Base-by-base conservation (phyloP, 2,113 vertebrate genomes). In the Mormoops blainvillei region DNA sequence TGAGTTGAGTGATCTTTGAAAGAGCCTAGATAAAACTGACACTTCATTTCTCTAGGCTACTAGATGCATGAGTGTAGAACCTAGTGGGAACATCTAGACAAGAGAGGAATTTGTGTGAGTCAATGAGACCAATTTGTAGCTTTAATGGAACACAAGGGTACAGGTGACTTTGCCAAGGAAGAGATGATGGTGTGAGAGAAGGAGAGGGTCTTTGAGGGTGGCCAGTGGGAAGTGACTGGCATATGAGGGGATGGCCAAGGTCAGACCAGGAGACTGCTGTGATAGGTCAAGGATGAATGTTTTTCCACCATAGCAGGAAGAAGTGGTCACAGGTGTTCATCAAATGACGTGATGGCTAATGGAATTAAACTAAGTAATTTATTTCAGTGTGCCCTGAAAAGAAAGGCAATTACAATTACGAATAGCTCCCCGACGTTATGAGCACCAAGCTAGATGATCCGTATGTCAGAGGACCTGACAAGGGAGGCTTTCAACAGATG, bases 31-130 rank as follows among this genome's bases (percentile, higher is more conserved):
- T 1, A 41, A 90, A 56, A 50, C 1, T 2, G 38, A 54, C 10
- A 28, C 65, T 67, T 63, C 61, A 54, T 5, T 43, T 76, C 36
- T 11, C 5, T 4, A 54, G 13, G 22, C 48, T 15, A 6, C 38
- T 4, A 5, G 48, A 36, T 18, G 4, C 24, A 8, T 4, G 10
- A 3, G 12, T 3, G 3, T 1, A 38, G 26, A 54, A 22, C 26
- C 65, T 88, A 7, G 0, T 26, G 1, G 43, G 11, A 33, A 83
- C 54, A 10, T 8, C 33, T 19, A n/a, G 26, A 74, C 5, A 31
- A 50, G 16, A 20, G 36, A 33, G 7, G 52, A 13, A 22, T 52
- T 0, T 31, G 41, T 33, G 52, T 19, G 28, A 38, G n/a, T 63
- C 61, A 24, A 36, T 15, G 15, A 68, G 56, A 84, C 0, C 20